Conservation (phyloP, 2,113 vertebrate genomes). For the Fukomys damarensis region DNA sequence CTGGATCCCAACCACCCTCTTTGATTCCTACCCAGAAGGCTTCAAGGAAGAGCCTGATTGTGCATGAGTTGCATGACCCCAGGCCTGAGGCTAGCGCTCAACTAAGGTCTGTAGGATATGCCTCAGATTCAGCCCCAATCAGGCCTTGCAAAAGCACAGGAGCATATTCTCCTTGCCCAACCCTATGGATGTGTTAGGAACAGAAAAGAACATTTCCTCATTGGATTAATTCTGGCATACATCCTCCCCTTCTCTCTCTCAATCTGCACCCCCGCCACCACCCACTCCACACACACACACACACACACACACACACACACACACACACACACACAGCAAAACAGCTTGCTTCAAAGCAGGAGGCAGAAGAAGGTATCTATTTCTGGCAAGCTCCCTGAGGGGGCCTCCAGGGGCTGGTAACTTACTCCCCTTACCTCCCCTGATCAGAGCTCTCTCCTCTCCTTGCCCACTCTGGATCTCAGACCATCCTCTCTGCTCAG, state of each 20-base stretch:
- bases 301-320: slow-evolving; percentile 32
- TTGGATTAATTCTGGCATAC: not conserved
- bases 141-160: not conserved
- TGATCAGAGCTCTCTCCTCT: not conserved
- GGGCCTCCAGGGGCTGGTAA: slow-evolving; percentile 75
- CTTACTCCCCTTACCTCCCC: slow-evolving; percentile 2
- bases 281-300: not conserved
- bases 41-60: not conserved
- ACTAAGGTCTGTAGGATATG: not conserved
- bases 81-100: not conserved
- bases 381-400: slow-evolving; percentile 70
- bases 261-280: not conserved
- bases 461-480: slow-evolving; percentile 62
- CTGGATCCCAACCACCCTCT: not conserved
- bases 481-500: slow-evolving; percentile 74
- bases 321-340: not conserved
- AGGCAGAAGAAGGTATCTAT: slow-evolving; percentile 71
- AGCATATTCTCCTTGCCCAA: not conserved
- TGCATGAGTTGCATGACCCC: not conserved
- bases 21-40: not conserved
- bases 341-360: slow-evolving; percentile 60
- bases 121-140: not conserved
- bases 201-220: not conserved
- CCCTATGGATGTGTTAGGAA: not conserved
- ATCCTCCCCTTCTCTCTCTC: slow-evolving; percentile 13